Conservation (phyloP, 2,797 vertebrate species). For the Epinephelus malabaricus region DNA sequence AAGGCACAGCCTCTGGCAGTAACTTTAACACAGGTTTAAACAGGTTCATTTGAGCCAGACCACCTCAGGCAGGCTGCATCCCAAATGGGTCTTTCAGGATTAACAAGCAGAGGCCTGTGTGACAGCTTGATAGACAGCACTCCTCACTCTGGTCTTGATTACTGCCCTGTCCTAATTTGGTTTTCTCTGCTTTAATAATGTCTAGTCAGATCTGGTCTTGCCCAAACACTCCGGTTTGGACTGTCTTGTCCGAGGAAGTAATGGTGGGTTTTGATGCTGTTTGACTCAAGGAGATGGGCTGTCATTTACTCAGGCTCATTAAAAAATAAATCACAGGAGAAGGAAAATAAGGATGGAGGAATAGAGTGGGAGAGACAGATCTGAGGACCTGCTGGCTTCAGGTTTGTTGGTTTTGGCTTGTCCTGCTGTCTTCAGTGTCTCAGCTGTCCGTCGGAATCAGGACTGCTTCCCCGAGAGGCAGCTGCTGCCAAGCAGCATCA, state of each 20-base stretch:
- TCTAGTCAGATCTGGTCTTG: slow-evolving; percentile 31
- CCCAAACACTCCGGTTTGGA: slow-evolving; percentile 1
- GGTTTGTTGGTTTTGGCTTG: slow-evolving; percentile 42
- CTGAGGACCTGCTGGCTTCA: slow-evolving; percentile 7
- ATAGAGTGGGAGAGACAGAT: slow-evolving; percentile 6
- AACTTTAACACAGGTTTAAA: background rate
- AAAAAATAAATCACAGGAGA: slow-evolving; percentile 18
- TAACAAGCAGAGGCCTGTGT: slow-evolving; percentile 23
- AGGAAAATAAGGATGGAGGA: background rate
- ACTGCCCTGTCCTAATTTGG: slow-evolving; percentile 38
- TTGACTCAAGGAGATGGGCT: slow-evolving; percentile 24
- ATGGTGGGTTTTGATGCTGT: background rate
- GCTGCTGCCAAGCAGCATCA: slow-evolving; percentile 48
- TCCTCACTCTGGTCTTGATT: slow-evolving; percentile 39
- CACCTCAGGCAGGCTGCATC: background rate
- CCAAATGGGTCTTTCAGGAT: slow-evolving; percentile 7
- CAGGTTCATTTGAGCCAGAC: slow-evolving; percentile 23
- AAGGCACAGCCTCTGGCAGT: slow-evolving; percentile 1
- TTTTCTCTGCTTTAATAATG: slow-evolving; percentile 37
- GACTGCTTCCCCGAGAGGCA: slow-evolving; percentile 17
- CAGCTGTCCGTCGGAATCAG: slow-evolving; percentile 39
- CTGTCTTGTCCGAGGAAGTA: background rate
- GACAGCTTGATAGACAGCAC: slow-evolving; percentile 29
- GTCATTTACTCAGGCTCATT: slow-evolving; percentile 30
- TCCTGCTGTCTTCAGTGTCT: slow-evolving; percentile 24